Evolutionary conservation across 2,888 invertebrate genomes (phyloP).

Genomic region (Lordiphosa fenestrarum): DNA sequence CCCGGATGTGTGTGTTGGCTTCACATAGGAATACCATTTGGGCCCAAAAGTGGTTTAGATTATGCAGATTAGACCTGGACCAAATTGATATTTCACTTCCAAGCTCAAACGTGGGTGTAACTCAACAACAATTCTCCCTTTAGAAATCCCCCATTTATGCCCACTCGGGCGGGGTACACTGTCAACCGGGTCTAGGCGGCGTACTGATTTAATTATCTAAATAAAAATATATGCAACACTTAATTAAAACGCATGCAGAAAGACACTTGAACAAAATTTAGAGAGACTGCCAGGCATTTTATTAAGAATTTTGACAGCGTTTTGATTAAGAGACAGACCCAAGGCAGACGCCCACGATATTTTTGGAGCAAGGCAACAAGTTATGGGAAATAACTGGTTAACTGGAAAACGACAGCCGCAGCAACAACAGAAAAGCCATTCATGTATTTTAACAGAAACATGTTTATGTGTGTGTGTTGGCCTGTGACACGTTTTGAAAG

Average conservation of each 20-base stretch:
- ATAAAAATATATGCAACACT: slow-evolving; percentile 53
- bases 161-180: too few species aligned
- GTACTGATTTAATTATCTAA: slow-evolving; percentile 42
- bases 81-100: neutral
- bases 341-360: slow-evolving; percentile 47
- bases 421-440: slow-evolving; percentile 21
- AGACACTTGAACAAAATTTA: slow-evolving; percentile 38
- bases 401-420: slow-evolving; percentile 15
- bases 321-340: slow-evolving; percentile 58
- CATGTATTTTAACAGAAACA: slow-evolving; percentile 44
- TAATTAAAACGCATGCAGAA: slow-evolving; percentile 62
- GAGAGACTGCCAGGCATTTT: slow-evolving; percentile 39
- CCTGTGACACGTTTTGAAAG: slow-evolving; percentile 56
- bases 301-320: slow-evolving; percentile 64
- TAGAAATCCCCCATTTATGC: too few species aligned
- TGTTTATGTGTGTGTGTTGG: slow-evolving; percentile 36
- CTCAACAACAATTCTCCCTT: too few species aligned
- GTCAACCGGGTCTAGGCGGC: slow-evolving; percentile 16
- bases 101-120: slow-evolving; percentile 1
- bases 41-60: slow-evolving; percentile 30
- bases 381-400: slow-evolving; percentile 48
- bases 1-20: slow-evolving; percentile 27
- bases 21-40: slow-evolving; percentile 29
- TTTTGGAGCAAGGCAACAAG: slow-evolving; percentile 13
- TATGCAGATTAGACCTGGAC: slow-evolving; percentile 31